Evolutionary conservation across 2,888 invertebrate genomes (phyloP).

Genomic region (Coenonympha arcania): DNA sequence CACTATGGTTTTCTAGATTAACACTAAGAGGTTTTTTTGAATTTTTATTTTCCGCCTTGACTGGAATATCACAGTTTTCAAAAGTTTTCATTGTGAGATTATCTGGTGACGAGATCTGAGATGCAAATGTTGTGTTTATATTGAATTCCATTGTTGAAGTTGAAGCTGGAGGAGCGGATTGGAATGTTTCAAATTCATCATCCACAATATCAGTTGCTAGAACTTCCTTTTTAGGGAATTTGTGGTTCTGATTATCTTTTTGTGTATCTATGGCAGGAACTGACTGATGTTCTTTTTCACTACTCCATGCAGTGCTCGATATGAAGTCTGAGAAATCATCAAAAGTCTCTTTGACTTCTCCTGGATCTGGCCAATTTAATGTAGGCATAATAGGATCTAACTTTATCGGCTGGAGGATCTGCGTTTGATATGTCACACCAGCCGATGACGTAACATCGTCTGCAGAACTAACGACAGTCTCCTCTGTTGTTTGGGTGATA

Average conservation of each 20-base stretch:
- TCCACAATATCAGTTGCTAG: slow-evolving; percentile 32
- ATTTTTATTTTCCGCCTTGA: slow-evolving; percentile 6
- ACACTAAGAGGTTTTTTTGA: slow-evolving; percentile 1
- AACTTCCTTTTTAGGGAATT: slow-evolving; percentile 10
- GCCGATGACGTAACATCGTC: slow-evolving; percentile 30
- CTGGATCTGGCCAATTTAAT: slow-evolving; percentile 71
- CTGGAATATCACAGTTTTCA: slow-evolving; percentile 5
- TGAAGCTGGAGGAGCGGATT: slow-evolving; percentile 55
- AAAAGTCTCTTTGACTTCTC: slow-evolving; percentile 63
- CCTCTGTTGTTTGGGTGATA: slow-evolving; percentile 13
- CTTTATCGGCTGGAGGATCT: slow-evolving; percentile 63
- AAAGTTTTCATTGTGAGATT: not conserved
- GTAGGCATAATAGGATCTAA: slow-evolving; percentile 57
- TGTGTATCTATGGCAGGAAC: slow-evolving; percentile 6
- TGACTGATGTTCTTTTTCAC: slow-evolving; percentile 29
- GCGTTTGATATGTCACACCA: slow-evolving; percentile 43
- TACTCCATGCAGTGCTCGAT: slow-evolving; percentile 43
- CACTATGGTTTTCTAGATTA: slow-evolving; percentile 9
- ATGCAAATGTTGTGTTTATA: not conserved
- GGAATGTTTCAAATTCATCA: slow-evolving; percentile 67
- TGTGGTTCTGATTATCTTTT: not conserved
- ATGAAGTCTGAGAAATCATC: slow-evolving; percentile 64
- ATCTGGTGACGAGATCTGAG: slow-evolving; percentile 7
- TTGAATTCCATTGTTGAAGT: slow-evolving; percentile 28
- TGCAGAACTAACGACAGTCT: slow-evolving; percentile 17